Evolutionary conservation across 2,888 invertebrate genomes (phyloP), one percentile per base, ranked within the genome.

Genomic region (Pharmacophagus antenor): DNA sequence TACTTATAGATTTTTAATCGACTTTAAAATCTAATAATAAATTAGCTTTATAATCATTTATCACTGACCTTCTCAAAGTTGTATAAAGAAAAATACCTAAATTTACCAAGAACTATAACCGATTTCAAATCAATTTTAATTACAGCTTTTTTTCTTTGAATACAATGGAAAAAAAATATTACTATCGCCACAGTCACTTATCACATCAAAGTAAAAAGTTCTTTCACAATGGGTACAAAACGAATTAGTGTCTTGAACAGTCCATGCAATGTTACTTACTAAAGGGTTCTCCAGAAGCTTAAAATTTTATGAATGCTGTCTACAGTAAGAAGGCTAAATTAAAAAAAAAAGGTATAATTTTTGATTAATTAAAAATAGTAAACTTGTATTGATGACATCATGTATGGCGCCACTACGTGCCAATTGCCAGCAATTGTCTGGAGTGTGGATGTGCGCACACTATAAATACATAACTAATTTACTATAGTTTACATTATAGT

Each of bases 371-470:
- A 51, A 58, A 46, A 54, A 56, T 59, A 63, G 56, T 58, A 62
- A 23, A 49, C 46, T 22, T 64, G 58, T 27, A 61, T 62, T 63
- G 81, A 75, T 88, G 88, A 88, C 88, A 88, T 88, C 88, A 88
- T 78, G 70, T 69, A 63, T 80, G 88, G 88, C 88, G 88, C 88
- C 87, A 77, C 76, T 75, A 67, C 78, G 80, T 79, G 79, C 81
- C 86, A 88, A 88, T 88, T 88, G 84, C 67, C 64, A 63, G 71
- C 87, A 88, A 87, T 89, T 89, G 88, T 84, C 86, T 82, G 80
- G 77, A 74, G 77, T 79, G 63, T 59, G 54, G 62, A 60, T 58
- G 23, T 60, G 62, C 57, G 53, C 58, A 53, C 61, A 58, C 54
- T 53, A 51, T 18, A 21, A 21, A 2, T 37, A 51, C n/a, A 47